These are phyloP conservation scores for Semotilus atromaculatus DNA, from an alignment of 2,797 vertebrate genomes.

Conservation along the genomic window DNA sequence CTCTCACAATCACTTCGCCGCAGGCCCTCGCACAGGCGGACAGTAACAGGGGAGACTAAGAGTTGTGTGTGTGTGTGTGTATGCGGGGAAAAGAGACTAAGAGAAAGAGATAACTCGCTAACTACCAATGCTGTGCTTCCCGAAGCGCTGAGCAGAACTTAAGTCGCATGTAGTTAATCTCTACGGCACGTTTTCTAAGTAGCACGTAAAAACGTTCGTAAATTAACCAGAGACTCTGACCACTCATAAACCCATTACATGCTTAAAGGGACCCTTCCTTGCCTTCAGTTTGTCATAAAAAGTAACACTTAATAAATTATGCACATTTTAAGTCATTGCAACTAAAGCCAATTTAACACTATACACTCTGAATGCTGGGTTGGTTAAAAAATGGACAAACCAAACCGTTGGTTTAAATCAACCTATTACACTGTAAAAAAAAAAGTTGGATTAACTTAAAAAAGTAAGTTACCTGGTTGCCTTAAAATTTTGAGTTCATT, in stretches of 20 bases:
- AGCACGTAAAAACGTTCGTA: not conserved
- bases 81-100: slow-evolving; percentile 7
- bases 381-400: too few species aligned
- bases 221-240: not conserved
- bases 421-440: too few species aligned
- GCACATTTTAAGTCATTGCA: not conserved
- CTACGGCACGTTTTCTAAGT: not conserved
- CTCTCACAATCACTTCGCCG: slow-evolving; percentile 93
- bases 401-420: too few species aligned
- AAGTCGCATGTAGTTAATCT: not conserved
- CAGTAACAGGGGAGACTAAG: slow-evolving; percentile 18
- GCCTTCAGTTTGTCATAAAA: slow-evolving; percentile 7
- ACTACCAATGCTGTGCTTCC: not conserved
- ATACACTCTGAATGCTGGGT: too few species aligned
- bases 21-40: slow-evolving; percentile 82
- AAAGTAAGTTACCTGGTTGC: too few species aligned
- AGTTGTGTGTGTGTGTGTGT: not conserved
- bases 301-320: not conserved
- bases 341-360: not conserved
- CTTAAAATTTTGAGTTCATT: too few species aligned
- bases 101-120: slow-evolving; percentile 42
- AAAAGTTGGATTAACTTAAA: too few species aligned
- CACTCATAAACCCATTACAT: not conserved
- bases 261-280: not conserved
- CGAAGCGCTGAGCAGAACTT: slow-evolving; percentile 8